Evolutionary conservation across 2,113 vertebrate genomes (phyloP), one percentile per base, ranked within the genome.

Genomic region (Chascanopsetta lugubris): DNA sequence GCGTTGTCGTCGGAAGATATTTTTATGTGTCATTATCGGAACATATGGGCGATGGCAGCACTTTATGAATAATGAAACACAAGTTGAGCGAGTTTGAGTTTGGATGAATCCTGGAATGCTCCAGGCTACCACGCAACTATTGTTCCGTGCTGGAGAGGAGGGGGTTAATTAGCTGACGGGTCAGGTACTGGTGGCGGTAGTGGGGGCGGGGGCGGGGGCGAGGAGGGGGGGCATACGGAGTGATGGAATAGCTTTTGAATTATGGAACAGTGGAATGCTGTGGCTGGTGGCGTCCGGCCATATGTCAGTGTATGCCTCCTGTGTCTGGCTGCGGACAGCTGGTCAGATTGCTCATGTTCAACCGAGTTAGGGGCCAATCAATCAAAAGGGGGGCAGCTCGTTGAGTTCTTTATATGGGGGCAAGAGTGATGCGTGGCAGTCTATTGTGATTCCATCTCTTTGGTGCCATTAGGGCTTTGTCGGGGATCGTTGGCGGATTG

Each of bases 201-300:
- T 3, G 13, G 13, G 34, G 34, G 13, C 4, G 34, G 4, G 13
- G 64, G 66, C 46, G 61, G 50, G 6, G 45, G 75, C 11, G 4
- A 5, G 64, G 66, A 43, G 61, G 50, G 6, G 45, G 75, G 73
- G 70, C 87, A 85, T 85, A 80, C 54, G 69, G 84, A 64, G 54
- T 85, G 84, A 87, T 87, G 87, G 85, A 90, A 68, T 67, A 85
- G 84, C 83, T 79, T 85, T 75, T 89, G 85, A 90, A 91, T 91
- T 84, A 91, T 90, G 88, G 85, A 90, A 82, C 70, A 88, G 86
- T 38, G 75, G 79, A 87, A 85, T 78, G 83, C 85, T 77, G 80
- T 77, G 86, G 72, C 82, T 85, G 86, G 80, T 91, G 87, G 85
- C 81, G 81, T 87, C 71, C 62, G 6, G 84, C 88, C 89, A 89